Conservation (phyloP, 2,888 invertebrate species). For the Mesorhabditis belari region DNA sequence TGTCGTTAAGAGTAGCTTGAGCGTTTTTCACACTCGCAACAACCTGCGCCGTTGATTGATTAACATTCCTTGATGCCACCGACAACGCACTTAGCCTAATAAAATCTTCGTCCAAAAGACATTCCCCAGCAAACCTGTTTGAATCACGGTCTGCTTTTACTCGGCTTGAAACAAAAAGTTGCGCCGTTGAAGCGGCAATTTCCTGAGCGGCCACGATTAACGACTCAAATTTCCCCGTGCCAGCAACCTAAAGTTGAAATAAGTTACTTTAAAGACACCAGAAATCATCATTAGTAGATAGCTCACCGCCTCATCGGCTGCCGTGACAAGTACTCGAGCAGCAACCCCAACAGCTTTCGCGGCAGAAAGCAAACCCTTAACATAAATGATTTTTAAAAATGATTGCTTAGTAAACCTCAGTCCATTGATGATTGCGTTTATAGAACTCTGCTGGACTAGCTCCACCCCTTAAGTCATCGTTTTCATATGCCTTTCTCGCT, state of each 20-base stretch:
- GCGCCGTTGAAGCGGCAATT: constrained; percentile 89
- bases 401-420: constrained; percentile 70
- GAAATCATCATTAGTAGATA: no score
- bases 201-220: constrained; percentile 93
- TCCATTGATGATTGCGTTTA: constrained; percentile 96
- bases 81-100: constrained; percentile 75
- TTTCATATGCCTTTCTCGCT: no score
- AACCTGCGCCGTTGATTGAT: constrained; percentile 80
- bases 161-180: constrained; percentile 84
- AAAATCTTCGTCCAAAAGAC: constrained; percentile 67
- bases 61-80: constrained; percentile 78
- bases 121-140: constrained; percentile 20
- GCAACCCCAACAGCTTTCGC: constrained; percentile 94
- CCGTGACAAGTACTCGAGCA: constrained; percentile 76
- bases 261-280: no score
- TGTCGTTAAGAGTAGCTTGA: constrained; percentile 75
- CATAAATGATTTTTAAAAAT: background rate
- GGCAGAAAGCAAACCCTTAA: constrained; percentile 73
- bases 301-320: constrained; percentile 37
- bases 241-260: constrained; percentile 64
- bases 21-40: constrained; percentile 89
- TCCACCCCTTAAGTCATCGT: no score
- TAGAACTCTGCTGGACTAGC: constrained; percentile 88
- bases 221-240: constrained; percentile 76
- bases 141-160: constrained; percentile 86